Conservation (phyloP, 1,140 invertebrate species). For the Glomeris maerens region DNA sequence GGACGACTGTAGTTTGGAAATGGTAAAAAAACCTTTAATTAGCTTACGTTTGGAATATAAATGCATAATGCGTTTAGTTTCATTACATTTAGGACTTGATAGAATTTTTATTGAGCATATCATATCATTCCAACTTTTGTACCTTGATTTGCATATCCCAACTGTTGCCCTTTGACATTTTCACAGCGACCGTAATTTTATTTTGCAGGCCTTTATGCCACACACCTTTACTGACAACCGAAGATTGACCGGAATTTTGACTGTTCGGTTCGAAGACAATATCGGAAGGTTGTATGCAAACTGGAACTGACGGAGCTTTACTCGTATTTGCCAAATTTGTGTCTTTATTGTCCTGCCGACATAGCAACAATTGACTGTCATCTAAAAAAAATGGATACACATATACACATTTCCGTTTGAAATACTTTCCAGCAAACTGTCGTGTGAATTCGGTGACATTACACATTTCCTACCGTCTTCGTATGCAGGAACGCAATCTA, state of each 20-base stretch:
- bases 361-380: slow-evolving; percentile 55
- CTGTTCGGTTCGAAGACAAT: no score
- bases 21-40: no score
- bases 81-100: no score
- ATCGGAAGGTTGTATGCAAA: no score
- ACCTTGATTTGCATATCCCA: slow-evolving; percentile 42
- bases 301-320: background rate
- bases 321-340: slow-evolving; percentile 23
- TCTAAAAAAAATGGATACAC: no score
- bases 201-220: slow-evolving; percentile 33
- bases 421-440: no score
- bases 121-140: slow-evolving; percentile 58
- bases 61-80: no score
- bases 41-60: no score
- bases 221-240: slow-evolving; percentile 44
- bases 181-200: slow-evolving; percentile 5
- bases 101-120: slow-evolving; percentile 54
- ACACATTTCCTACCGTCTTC: slow-evolving; percentile 68
- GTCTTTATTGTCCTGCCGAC: slow-evolving; percentile 33
- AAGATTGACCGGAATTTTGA: no score
- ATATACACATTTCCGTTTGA: no score
- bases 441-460: no score
- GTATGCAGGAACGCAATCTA: slow-evolving; percentile 63
- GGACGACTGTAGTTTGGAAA: no score
- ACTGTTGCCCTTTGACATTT: slow-evolving; percentile 41